Conservation (phyloP, 2,888 invertebrate species). For the Epinotia demarniana region DNA sequence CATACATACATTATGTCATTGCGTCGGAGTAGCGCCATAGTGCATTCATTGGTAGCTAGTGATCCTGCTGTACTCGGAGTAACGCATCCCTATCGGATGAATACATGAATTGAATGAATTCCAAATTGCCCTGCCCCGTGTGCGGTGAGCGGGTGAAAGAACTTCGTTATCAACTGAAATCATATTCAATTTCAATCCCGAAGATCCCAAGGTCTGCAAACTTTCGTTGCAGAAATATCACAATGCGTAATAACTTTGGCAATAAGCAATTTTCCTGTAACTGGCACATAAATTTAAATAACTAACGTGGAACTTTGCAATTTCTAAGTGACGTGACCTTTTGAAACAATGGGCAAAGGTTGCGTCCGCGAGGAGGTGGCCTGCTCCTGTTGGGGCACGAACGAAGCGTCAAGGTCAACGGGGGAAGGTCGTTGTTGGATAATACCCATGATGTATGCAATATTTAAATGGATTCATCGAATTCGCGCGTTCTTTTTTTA, state of each 20-base stretch:
- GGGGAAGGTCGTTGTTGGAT: slow-evolving; percentile 19
- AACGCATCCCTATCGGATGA: neutral
- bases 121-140: too few species aligned
- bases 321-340: slow-evolving; percentile 53
- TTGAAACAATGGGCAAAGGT: slow-evolving; percentile 50
- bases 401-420: slow-evolving; percentile 28
- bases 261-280: slow-evolving; percentile 35
- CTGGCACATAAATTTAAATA: slow-evolving; percentile 38
- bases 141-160: neutral
- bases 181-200: neutral
- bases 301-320: slow-evolving; percentile 29
- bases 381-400: slow-evolving; percentile 27
- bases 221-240: slow-evolving; percentile 9
- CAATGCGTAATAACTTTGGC: slow-evolving; percentile 35
- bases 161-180: neutral
- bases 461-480: neutral
- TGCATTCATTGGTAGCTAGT: neutral
- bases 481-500: neutral
- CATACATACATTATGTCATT: neutral
- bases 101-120: neutral
- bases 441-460: neutral
- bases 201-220: neutral
- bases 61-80: neutral
- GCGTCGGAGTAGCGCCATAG: neutral
- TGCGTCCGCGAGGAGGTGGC: slow-evolving; percentile 4